Percentiles rank a stretch among this genome's conserved stretches.
Evolutionary conservation across 2,797 vertebrate species (phyloP).

Genomic region (Phrynocephalus guinanensis): DNA sequence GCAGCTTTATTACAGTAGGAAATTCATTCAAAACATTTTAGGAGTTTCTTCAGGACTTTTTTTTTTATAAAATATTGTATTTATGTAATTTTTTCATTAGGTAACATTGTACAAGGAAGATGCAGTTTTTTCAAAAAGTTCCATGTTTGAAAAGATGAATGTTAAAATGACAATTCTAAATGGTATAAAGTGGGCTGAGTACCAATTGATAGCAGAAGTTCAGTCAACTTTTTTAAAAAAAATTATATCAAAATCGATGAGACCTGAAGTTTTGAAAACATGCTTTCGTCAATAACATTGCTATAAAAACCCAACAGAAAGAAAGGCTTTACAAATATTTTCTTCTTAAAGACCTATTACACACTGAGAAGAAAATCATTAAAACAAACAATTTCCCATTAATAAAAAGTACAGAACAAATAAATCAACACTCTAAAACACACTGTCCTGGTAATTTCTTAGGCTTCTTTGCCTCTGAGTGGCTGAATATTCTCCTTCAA

Average conservation of each 20-base stretch:
- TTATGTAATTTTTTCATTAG: background rate
- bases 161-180: background rate
- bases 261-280: slow-evolving; percentile 1
- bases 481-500: background rate
- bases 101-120: background rate
- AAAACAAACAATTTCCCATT: too few relatives aligned
- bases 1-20: slow-evolving; percentile 17
- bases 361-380: background rate
- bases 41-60: background rate
- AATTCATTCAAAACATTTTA: slow-evolving; percentile 7
- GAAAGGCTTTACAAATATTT: background rate
- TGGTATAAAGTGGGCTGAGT: background rate
- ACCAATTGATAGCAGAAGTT: background rate
- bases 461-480: background rate
- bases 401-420: background rate
- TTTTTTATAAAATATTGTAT: background rate
- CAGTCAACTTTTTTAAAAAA: background rate
- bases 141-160: background rate
- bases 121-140: background rate
- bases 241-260: background rate
- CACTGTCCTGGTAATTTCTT: background rate
- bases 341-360: background rate
- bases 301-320: background rate
- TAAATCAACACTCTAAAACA: background rate
- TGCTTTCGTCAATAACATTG: background rate